Conservation (phyloP, 2,113 vertebrate genomes). For the Myiagra hebetior region DNA sequence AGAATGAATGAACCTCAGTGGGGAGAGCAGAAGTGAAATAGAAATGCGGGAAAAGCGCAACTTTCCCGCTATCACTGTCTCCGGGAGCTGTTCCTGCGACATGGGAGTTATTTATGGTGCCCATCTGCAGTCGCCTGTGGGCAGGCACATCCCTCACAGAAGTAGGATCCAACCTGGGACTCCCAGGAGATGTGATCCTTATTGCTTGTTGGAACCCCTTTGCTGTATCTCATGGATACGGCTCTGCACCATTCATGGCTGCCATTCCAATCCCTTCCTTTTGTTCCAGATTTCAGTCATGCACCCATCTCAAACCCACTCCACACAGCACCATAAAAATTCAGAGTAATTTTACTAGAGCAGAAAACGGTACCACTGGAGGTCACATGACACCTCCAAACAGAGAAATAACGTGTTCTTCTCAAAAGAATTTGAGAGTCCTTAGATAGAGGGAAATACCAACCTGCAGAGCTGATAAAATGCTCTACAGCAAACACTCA, state of each 20-base stretch:
- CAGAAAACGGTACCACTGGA: not conserved
- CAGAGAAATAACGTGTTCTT: not conserved
- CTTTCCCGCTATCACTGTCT: rapidly evolving
- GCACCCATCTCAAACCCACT: not conserved
- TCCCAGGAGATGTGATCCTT: not conserved
- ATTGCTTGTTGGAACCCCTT: not conserved
- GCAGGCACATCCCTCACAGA: not conserved
- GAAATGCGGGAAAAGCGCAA: not conserved
- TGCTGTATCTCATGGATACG: not conserved
- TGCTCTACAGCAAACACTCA: not conserved
- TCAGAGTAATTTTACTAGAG: not conserved
- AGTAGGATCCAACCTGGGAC: not conserved
- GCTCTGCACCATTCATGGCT: not conserved
- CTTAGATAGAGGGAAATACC: not conserved
- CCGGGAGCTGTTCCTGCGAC: not conserved
- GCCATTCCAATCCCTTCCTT: not conserved
- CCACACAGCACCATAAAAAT: not conserved
- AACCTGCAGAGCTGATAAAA: not conserved
- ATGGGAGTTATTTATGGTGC: not conserved
- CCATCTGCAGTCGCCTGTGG: not conserved
- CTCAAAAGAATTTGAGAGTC: not conserved
- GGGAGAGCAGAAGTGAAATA: not conserved
- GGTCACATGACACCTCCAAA: not conserved
- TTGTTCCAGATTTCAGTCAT: not conserved
- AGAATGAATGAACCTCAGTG: not conserved